Base-by-base conservation (phyloP, 2,888 invertebrate genomes). In the Eupithecia dodoneata region DNA sequence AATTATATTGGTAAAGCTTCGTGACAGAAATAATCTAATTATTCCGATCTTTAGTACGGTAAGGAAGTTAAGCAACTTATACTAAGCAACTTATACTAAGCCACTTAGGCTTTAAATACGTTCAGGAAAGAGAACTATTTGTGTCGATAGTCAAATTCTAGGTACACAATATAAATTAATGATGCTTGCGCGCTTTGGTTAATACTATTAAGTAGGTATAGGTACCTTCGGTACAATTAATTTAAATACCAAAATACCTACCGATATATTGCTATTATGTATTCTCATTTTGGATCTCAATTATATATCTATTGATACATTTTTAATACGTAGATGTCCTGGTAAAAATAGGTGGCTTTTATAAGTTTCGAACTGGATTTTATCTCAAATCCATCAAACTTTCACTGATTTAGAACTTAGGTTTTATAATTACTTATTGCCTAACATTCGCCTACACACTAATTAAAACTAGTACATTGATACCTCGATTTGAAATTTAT, bases 381-480 rank as follows among this genome's bases (percentile, higher is more conserved):
- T 15, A 79, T 79, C 52, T 59, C 69, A 67, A 76, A 71, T 75
- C 66, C 9, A 76, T 72, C 72, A 74, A 63, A 79, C 76, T 79
- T 79, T 79, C 74, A 76, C 78, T 72, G 41, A 55, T 49, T 73
- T 12, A 30, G 42, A 72, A 65, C 67, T 72, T 12, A 72, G 71
- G 74, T 74, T 74, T 72, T 42, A 44, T 42, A 69, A 30, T 76
- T 52, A 72, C 72, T 3, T 47, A 71, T 78, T 74, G 69, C 72
- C 59, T 72, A 76, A 78, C 72, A 69, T 63, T 41, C 69, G 70
- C 77, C 63, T 73, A 77, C 77, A 45, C 69, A 71, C 15, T 5
- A 49, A 69, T 49, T 72, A 65, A 49, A 74, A 74, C 72, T 69
- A 69, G 74, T 45, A 42, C 66, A 42, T 66, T 66, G 42, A 66